These are phyloP conservation scores for Odocoileus hemionus DNA, from an alignment of 2,113 vertebrate species.

Conservation along the genomic window DNA sequence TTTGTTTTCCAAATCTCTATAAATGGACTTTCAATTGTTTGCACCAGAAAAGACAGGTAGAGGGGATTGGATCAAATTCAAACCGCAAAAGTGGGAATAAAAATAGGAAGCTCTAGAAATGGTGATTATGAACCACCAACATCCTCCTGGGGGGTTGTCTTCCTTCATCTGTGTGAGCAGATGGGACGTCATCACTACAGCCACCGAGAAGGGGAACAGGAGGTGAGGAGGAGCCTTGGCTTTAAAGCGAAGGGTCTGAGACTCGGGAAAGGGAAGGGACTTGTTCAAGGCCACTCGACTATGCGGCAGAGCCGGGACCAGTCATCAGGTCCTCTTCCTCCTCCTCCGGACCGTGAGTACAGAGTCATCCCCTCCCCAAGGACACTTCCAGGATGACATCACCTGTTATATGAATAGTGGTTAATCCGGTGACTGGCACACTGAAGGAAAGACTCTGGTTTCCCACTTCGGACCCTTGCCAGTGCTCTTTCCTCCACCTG, in stretches of 20 bases:
- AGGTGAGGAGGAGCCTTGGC: background rate
- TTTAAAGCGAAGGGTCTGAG: background rate
- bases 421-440: fast-evolving
- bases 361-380: background rate
- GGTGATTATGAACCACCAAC: background rate
- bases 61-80: background rate
- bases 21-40: background rate
- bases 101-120: background rate
- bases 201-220: background rate
- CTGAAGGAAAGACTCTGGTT: background rate
- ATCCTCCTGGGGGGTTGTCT: background rate
- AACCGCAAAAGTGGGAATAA: background rate
- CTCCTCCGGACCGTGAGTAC: background rate
- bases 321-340: background rate
- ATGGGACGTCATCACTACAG: fast-evolving
- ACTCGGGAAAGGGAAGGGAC: background rate
- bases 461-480: background rate
- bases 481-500: background rate
- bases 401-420: fast-evolving
- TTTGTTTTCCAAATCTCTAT: background rate
- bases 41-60: background rate
- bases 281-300: background rate
- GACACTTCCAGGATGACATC: background rate
- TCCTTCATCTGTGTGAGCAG: background rate
- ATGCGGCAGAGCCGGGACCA: background rate